These are phyloP conservation scores for Lanistes nyassanus DNA, from an alignment of 1,140 invertebrate species.

Conservation along the genomic window DNA sequence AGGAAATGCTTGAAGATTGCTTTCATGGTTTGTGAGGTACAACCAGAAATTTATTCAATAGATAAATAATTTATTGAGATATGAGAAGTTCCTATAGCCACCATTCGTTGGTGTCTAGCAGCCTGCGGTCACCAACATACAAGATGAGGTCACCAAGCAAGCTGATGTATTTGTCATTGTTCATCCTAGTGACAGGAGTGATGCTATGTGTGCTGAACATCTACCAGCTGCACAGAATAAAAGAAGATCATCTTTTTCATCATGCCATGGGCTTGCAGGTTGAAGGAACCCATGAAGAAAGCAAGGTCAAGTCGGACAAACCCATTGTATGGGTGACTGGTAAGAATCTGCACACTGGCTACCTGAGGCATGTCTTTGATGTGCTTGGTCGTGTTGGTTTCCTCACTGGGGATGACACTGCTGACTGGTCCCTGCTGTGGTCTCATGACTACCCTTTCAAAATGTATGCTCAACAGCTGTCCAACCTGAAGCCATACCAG, in stretches of 20 bases:
- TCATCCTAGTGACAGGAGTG: constrained; percentile 51
- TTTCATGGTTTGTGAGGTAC: too few species aligned
- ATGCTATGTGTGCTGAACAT: constrained; percentile 56
- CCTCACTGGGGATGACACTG: constrained; percentile 70
- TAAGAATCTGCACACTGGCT: constrained; percentile 72
- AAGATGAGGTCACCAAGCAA: constrained; percentile 14
- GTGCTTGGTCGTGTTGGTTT: constrained; percentile 81
- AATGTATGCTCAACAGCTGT: constrained; percentile 71
- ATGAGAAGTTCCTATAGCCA: too few species aligned
- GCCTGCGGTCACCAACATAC: too few species aligned
- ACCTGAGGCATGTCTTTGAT: constrained; percentile 82
- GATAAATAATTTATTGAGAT: too few species aligned
- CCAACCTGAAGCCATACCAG: constrained; percentile 78
- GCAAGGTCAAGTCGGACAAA: neutral
- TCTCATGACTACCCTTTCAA: constrained; percentile 92
- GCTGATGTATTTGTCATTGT: constrained; percentile 34
- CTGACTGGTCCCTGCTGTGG: constrained; percentile 91
- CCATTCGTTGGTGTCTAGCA: too few species aligned
- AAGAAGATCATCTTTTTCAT: constrained; percentile 40
- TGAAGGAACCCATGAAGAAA: neutral
- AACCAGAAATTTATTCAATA: too few species aligned
- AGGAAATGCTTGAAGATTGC: too few species aligned
- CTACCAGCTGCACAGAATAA: constrained; percentile 60
- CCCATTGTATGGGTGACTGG: constrained; percentile 26
- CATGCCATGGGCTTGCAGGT: neutral